A percentile compares a stretch with the other conserved stretches of the same genome.
Conservation (phyloP, 2,113 vertebrate species). For the Gopherus flavomarginatus region DNA sequence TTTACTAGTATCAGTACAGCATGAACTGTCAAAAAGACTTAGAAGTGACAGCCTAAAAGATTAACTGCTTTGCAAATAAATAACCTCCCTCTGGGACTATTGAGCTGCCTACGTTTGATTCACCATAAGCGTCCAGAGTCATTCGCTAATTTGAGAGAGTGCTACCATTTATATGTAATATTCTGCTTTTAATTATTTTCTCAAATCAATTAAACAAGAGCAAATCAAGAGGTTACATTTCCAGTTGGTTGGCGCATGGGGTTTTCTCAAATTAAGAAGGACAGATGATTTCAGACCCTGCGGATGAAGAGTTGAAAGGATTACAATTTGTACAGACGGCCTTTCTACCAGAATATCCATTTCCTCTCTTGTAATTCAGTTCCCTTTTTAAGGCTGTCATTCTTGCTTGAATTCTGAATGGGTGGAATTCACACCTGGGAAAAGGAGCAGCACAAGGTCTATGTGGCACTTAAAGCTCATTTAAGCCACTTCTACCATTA, state of each 20-base stretch:
- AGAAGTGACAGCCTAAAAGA: background rate
- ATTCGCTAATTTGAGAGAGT: background rate
- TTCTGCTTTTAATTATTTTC: background rate
- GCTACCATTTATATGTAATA: background rate
- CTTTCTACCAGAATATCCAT: background rate
- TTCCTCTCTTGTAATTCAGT: background rate
- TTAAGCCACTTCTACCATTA: background rate
- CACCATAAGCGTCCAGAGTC: background rate
- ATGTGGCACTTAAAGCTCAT: background rate
- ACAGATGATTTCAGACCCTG: background rate
- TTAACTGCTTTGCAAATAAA: background rate
- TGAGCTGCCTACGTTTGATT: background rate
- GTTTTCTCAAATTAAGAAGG: background rate
- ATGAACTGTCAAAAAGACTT: background rate
- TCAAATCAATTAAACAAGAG: background rate
- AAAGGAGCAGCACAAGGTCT: background rate
- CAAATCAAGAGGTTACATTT: background rate
- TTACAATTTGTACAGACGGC: background rate
- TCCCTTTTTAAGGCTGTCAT: background rate
- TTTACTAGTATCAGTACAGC: background rate
- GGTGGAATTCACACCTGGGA: background rate
- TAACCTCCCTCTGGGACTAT: background rate
- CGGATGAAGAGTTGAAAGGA: background rate
- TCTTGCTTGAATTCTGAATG: slow-evolving; percentile 21
- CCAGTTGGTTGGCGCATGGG: background rate